Evolutionary conservation across 2,113 vertebrate genomes (phyloP).

Genomic region (Bambusicola thoracicus): DNA sequence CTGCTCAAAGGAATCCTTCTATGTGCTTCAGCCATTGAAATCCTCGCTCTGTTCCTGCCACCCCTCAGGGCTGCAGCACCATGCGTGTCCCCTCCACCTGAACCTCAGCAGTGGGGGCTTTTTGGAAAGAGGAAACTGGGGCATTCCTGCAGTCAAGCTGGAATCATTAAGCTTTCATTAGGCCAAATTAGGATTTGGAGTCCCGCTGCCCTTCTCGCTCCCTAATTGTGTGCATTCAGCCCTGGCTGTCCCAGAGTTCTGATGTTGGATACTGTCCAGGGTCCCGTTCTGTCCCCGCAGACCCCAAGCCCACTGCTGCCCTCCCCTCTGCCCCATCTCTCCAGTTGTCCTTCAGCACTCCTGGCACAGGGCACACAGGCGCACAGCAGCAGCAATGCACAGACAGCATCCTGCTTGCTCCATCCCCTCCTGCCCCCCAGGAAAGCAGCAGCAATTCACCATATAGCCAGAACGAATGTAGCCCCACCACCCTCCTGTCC

Average conservation of each 20-base stretch:
- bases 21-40: neutral
- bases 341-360: neutral
- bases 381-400: neutral
- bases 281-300: neutral
- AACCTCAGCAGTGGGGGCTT: neutral
- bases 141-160: neutral
- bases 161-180: constrained; percentile 32
- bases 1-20: neutral
- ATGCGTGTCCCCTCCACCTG: neutral
- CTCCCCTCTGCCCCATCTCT: neutral
- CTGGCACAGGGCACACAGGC: neutral
- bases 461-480: neutral
- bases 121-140: neutral
- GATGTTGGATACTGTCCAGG: neutral
- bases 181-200: constrained; percentile 18
- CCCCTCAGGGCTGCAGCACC: neutral
- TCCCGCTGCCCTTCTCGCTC: neutral
- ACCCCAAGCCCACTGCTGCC: neutral
- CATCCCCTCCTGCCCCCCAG: constrained; percentile 30
- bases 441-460: constrained; percentile 3
- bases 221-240: neutral
- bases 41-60: neutral
- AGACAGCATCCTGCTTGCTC: neutral
- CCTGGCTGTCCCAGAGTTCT: neutral
- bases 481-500: neutral